Conservation (phyloP, 2,888 invertebrate species). For the Linyphia triangularis region DNA sequence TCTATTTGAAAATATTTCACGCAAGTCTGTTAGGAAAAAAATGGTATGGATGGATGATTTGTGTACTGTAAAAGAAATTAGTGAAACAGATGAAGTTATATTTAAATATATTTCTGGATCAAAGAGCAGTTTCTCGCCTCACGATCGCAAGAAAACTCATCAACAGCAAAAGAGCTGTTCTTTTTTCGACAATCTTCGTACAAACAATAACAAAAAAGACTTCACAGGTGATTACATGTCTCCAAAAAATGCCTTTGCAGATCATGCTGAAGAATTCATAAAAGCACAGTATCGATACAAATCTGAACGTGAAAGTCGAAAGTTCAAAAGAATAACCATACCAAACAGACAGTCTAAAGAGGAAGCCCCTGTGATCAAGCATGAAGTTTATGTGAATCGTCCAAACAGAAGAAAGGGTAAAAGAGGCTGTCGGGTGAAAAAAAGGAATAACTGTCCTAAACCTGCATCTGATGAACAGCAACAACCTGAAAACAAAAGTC, state of each 20-base stretch:
- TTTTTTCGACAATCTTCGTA: neutral
- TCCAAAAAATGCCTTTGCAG: neutral
- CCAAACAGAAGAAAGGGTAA: neutral
- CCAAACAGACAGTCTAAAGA: neutral
- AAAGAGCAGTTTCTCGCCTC: neutral
- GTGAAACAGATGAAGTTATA: neutral
- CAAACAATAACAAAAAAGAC: neutral
- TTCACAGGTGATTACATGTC: neutral
- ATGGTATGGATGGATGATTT: neutral
- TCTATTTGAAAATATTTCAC: neutral
- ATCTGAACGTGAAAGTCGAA: neutral
- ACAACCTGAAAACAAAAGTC: neutral
- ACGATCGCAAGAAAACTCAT: neutral
- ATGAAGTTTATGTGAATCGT: slow-evolving; percentile 30
- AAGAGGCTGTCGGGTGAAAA: neutral
- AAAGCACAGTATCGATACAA: neutral
- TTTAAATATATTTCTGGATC: neutral
- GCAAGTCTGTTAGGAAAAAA: neutral
- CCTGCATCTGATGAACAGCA: neutral
- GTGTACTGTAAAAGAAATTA: neutral
- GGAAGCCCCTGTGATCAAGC: neutral
- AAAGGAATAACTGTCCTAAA: neutral
- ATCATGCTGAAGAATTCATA: neutral
- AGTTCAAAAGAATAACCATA: neutral
- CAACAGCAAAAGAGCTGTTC: neutral